phyloP scores from a whole-genome alignment of 2,888 invertebrate genomes.

The Epinotia demarniana region DNA sequence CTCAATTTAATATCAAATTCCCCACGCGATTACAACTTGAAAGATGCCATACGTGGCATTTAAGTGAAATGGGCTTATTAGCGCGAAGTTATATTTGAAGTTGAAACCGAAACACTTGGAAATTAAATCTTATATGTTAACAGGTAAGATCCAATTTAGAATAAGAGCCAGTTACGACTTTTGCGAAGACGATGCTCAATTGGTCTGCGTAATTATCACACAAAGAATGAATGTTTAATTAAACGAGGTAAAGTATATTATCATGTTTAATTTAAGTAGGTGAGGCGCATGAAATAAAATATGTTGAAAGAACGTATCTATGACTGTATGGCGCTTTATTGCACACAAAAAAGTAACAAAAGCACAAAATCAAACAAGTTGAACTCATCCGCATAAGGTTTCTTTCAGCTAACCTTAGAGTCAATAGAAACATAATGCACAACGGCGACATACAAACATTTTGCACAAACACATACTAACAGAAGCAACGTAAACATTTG shows the following conservation, averaged over 20 bases:
- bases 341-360: no score
- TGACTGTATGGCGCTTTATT: no score
- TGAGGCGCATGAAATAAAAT: neutral
- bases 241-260: neutral
- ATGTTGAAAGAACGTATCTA: no score
- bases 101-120: neutral
- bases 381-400: no score
- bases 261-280: neutral
- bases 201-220: conserved; percentile 8
- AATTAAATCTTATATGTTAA: neutral
- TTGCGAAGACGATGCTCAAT: neutral
- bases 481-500: no score
- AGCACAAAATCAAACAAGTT: no score
- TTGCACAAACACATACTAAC: no score
- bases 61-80: neutral
- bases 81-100: conserved; percentile 4
- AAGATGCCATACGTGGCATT: conserved; percentile 2
- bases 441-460: no score
- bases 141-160: neutral
- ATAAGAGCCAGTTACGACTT: neutral
- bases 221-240: neutral
- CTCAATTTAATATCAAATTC: neutral
- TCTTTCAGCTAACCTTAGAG: no score
- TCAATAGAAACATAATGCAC: no score
- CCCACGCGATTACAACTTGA: neutral